Conservation (phyloP, 2,888 invertebrate species). For the Pimpla rufipes region DNA sequence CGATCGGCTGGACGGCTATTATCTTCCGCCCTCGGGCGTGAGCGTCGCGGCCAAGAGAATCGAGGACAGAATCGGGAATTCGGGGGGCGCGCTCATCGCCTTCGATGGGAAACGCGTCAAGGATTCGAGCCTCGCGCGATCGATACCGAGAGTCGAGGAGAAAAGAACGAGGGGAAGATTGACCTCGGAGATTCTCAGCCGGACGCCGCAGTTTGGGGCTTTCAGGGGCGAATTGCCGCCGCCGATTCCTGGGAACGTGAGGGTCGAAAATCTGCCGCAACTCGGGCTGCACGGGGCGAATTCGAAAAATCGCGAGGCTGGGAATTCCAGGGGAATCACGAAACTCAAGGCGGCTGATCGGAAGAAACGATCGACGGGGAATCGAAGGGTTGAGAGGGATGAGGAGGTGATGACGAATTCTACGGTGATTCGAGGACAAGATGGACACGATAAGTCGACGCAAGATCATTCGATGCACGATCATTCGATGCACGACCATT, state of each 20-base stretch:
- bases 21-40: constrained; percentile 89
- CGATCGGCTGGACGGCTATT: constrained; percentile 90
- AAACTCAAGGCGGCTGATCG: constrained; percentile 80
- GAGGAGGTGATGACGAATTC: constrained; percentile 39
- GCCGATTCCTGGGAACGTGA: constrained; percentile 85
- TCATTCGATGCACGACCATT: constrained; percentile 43
- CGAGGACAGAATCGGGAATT: constrained; percentile 77
- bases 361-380: constrained; percentile 79
- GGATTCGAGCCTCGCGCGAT: constrained; percentile 88
- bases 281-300: constrained; percentile 36
- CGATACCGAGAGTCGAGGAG: constrained; percentile 85
- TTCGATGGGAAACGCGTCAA: constrained; percentile 92
- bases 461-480: constrained; percentile 66
- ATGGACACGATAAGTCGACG: constrained; percentile 62
- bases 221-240: constrained; percentile 92
- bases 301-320: constrained; percentile 52
- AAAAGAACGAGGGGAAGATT: constrained; percentile 79
- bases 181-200: constrained; percentile 88
- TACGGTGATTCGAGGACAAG: constrained; percentile 57
- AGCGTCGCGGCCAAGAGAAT: constrained; percentile 84
- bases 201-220: constrained; percentile 91
- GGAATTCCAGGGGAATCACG: constrained; percentile 67
- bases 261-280: constrained; percentile 78
- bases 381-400: too few species aligned
- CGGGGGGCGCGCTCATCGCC: constrained; percentile 89